Evolutionary conservation across 2,888 invertebrate genomes (phyloP).

Genomic region (Eupithecia subumbrata): DNA sequence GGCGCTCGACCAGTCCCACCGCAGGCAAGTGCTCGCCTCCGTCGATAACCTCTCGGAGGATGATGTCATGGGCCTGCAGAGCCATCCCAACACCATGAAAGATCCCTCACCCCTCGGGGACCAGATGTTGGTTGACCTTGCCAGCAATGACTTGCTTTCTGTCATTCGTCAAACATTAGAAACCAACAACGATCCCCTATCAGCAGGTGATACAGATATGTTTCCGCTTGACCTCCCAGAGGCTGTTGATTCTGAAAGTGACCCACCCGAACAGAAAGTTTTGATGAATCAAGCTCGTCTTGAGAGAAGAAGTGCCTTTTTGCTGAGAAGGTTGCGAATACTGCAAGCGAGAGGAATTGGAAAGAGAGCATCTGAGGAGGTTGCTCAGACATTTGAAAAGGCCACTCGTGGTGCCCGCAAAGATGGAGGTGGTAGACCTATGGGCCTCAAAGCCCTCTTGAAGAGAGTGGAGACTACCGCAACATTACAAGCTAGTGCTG

Average conservation of each 20-base stretch:
- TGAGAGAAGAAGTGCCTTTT: slow-evolving; percentile 88
- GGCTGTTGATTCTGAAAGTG: slow-evolving; percentile 78
- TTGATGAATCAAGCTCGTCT: slow-evolving; percentile 85
- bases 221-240: slow-evolving; percentile 81
- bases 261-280: slow-evolving; percentile 80
- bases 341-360: slow-evolving; percentile 90
- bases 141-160: slow-evolving; percentile 86
- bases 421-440: slow-evolving; percentile 75
- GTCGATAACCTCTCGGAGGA: slow-evolving; percentile 84
- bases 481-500: slow-evolving; percentile 74
- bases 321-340: slow-evolving; percentile 89
- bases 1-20: slow-evolving; percentile 60
- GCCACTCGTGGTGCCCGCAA: slow-evolving; percentile 89
- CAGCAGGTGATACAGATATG: slow-evolving; percentile 76
- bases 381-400: slow-evolving; percentile 86
- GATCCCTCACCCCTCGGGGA: slow-evolving; percentile 86
- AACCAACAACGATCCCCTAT: slow-evolving; percentile 70
- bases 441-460: slow-evolving; percentile 74
- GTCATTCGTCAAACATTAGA: slow-evolving; percentile 89
- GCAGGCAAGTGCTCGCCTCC: slow-evolving; percentile 77
- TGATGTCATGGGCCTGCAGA: slow-evolving; percentile 84
- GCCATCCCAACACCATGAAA: slow-evolving; percentile 82
- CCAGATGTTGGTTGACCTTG: slow-evolving; percentile 86
- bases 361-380: slow-evolving; percentile 91
- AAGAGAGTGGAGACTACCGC: slow-evolving; percentile 77